Evolutionary conservation across 2,113 vertebrate genomes (phyloP).

Genomic region (Mesoclemmys tuberculata): DNA sequence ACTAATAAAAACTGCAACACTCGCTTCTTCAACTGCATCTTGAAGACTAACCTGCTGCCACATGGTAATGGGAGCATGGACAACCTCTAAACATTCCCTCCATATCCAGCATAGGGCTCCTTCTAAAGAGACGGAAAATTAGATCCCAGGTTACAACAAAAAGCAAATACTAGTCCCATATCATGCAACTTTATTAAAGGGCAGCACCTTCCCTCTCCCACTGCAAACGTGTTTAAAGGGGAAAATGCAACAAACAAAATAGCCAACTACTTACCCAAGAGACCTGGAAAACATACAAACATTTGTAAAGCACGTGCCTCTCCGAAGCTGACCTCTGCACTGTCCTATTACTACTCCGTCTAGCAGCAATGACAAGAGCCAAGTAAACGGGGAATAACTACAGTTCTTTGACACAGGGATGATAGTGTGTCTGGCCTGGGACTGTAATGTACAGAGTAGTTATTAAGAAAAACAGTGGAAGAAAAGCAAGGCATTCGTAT

Average conservation of each 20-base stretch:
- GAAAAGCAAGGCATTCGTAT: background rate
- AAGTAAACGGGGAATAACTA: background rate
- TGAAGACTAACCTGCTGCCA: background rate
- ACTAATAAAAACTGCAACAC: constrained; percentile 13
- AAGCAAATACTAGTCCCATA: constrained; percentile 12
- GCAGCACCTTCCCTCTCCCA: background rate
- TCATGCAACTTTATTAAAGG: constrained; percentile 12
- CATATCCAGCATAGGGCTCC: background rate
- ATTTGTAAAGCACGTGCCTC: background rate
- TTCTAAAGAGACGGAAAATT: background rate
- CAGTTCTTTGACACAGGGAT: background rate
- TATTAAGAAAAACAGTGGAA: background rate
- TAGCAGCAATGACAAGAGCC: rapidly evolving
- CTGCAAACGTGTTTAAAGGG: background rate
- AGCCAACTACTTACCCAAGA: background rate
- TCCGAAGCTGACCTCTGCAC: background rate
- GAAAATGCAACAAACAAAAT: constrained; percentile 12
- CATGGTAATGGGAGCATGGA: constrained; percentile 9
- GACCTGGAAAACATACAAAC: background rate
- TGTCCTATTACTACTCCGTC: background rate
- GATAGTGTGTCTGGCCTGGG: rapidly evolving
- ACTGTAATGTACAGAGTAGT: background rate
- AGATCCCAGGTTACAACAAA: background rate
- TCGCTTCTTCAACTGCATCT: constrained; percentile 2
- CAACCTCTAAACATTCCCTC: background rate